Percentiles rank a stretch among this genome's conserved stretches.
phyloP scores from a whole-genome alignment of 2,797 vertebrate genomes.

The Spea hammondii region DNA sequence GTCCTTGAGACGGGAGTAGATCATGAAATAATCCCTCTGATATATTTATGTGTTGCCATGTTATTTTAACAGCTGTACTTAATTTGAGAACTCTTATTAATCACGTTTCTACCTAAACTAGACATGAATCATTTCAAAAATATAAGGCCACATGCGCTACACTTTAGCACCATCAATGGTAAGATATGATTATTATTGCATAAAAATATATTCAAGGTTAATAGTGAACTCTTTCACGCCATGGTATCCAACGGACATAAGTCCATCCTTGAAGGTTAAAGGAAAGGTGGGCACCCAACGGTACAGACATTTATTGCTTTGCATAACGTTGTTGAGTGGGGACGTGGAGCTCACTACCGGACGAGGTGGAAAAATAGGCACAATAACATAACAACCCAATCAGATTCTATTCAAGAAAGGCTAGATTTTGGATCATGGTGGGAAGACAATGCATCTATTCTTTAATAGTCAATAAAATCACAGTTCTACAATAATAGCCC shows the following conservation, averaged over 20 bases:
- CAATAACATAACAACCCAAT: too few species aligned
- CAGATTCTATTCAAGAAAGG: too few species aligned
- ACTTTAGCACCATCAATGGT: neutral
- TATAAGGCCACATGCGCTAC: neutral
- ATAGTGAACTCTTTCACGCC: neutral
- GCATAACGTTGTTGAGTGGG: too few species aligned
- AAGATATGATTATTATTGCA: neutral
- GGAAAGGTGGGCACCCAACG: neutral
- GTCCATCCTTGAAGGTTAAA: neutral
- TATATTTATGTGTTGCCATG: neutral
- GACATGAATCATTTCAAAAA: slow-evolving; percentile 11
- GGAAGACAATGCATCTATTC: too few species aligned
- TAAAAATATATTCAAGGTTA: neutral
- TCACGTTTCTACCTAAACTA: neutral
- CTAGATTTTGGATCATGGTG: too few species aligned
- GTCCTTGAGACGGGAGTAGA: neutral
- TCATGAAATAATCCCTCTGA: neutral
- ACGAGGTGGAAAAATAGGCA: too few species aligned
- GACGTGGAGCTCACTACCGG: too few species aligned
- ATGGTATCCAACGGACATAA: neutral
- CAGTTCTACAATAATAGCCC: too few species aligned
- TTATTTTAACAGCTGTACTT: slow-evolving; percentile 22
- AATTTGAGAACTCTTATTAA: slow-evolving; percentile 11
- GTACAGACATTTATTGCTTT: neutral
- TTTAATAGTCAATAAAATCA: too few species aligned